Evolutionary conservation across 2,888 invertebrate genomes (phyloP).

Genomic region (Serrognathus titanus): DNA sequence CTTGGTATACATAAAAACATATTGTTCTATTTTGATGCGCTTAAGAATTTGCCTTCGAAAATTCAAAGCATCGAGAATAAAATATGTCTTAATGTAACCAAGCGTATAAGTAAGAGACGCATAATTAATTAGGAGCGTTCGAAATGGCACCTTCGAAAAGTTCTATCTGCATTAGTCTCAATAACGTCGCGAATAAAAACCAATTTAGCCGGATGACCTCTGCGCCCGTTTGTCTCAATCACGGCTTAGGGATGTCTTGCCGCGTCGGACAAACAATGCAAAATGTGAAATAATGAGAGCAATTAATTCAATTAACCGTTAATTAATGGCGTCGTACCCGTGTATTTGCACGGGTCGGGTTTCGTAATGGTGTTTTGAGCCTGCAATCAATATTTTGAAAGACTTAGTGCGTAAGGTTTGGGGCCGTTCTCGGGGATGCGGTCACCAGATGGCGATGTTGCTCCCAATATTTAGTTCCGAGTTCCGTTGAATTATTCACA

Average conservation of each 20-base stretch:
- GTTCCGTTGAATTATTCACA: constrained; percentile 35
- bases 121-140: constrained; percentile 17
- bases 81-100: constrained; percentile 19
- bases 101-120: constrained; percentile 9
- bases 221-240: constrained; percentile 50
- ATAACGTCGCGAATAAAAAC: constrained; percentile 37
- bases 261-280: constrained; percentile 42
- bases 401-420: constrained; percentile 28
- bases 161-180: constrained; percentile 16
- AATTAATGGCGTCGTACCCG: constrained; percentile 52
- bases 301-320: constrained; percentile 57
- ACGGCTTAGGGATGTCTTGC: constrained; percentile 47
- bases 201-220: constrained; percentile 48
- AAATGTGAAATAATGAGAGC: constrained; percentile 52
- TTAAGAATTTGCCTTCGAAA: constrained; percentile 3
- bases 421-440: constrained; percentile 18
- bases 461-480: constrained; percentile 21
- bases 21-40: constrained; percentile 19
- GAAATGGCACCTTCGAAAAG: constrained; percentile 14
- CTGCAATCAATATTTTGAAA: constrained; percentile 49
- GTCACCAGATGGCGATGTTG: constrained; percentile 24
- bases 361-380: constrained; percentile 52
- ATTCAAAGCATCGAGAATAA: constrained; percentile 19
- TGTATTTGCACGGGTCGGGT: constrained; percentile 49
- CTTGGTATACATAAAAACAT: constrained; percentile 3